These are phyloP conservation scores for Bungarus multicinctus DNA, from an alignment of 2,113 vertebrate genomes.

Conservation along the genomic window DNA sequence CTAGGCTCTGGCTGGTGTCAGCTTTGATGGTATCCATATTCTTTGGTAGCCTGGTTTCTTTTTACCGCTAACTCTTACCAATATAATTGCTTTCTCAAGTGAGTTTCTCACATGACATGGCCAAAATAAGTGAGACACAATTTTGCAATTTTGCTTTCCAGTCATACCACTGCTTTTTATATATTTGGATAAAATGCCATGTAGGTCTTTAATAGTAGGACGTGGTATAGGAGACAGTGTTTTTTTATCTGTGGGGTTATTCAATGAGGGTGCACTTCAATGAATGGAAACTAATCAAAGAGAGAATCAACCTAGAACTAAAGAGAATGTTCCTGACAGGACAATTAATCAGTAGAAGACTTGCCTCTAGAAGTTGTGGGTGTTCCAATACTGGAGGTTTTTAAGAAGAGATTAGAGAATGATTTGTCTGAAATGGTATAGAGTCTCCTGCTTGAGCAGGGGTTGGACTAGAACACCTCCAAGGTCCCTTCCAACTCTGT, in stretches of 20 bases:
- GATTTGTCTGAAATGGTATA: neutral
- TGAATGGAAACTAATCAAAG: neutral
- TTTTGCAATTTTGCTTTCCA: neutral
- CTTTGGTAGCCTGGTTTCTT: neutral
- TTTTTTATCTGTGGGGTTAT: neutral
- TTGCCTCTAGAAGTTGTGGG: neutral
- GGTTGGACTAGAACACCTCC: neutral
- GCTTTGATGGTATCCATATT: neutral
- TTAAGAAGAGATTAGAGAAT: neutral
- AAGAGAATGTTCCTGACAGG: neutral
- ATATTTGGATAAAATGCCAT: neutral
- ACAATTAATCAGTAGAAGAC: neutral
- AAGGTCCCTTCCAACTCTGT: neutral
- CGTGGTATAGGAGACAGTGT: neutral
- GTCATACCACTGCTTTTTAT: neutral
- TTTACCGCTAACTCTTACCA: neutral
- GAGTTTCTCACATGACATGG: too few species aligned
- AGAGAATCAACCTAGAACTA: neutral
- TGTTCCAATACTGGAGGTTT: neutral
- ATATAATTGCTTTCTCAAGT: neutral
- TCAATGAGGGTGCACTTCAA: neutral
- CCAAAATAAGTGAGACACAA: neutral
- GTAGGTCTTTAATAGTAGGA: neutral
- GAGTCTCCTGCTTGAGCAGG: neutral
- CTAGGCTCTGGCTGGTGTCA: neutral